Percentiles rank a stretch among this genome's conserved stretches.
Conservation (phyloP, 2,113 vertebrate genomes). For the Globicephala melas region DNA sequence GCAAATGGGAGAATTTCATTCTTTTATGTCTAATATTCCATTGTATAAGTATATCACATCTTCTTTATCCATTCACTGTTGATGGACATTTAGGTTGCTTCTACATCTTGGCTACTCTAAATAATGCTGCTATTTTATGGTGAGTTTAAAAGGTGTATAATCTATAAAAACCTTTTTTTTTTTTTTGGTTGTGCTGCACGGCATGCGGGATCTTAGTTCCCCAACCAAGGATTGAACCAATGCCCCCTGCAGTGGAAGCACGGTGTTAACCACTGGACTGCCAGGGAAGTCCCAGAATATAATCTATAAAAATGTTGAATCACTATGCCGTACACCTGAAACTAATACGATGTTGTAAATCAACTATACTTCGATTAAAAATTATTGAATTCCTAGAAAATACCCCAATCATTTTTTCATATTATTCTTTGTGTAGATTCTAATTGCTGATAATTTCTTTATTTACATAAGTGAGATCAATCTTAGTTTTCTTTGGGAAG, state of each 20-base stretch:
- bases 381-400: background rate
- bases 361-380: background rate
- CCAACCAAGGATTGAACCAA: too few species aligned
- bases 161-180: background rate
- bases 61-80: background rate
- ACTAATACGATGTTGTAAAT: background rate
- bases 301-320: background rate
- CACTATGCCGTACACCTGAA: background rate
- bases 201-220: too few species aligned
- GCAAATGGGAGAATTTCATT: background rate
- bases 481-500: background rate
- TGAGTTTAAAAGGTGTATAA: background rate
- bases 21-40: background rate
- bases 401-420: background rate
- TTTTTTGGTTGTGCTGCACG: rapidly evolving
- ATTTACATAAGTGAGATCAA: background rate
- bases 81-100: background rate
- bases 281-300: background rate
- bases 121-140: background rate
- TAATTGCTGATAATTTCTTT: background rate
- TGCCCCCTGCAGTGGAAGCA: too few species aligned
- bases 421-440: background rate
- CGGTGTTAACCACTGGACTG: too few species aligned
- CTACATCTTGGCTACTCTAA: background rate
- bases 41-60: background rate